Percentiles rank a stretch among this genome's conserved stretches.
These are phyloP conservation scores for Thecophora atra DNA, from an alignment of 2,888 invertebrate species.

Conservation along the genomic window DNA sequence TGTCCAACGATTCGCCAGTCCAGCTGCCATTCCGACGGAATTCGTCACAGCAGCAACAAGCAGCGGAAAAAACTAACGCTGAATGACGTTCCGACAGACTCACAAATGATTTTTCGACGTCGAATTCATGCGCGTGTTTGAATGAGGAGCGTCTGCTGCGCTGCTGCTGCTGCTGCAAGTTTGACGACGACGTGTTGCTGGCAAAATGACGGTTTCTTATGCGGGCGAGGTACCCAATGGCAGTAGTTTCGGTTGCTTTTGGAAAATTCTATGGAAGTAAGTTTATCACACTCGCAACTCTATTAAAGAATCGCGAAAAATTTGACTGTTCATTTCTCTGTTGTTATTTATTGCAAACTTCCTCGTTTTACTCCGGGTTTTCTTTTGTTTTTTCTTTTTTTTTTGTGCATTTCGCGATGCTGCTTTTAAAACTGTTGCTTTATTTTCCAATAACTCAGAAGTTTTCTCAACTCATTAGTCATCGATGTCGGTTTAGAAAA, in stretches of 20 bases:
- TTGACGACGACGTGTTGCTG: background rate
- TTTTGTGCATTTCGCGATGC: conserved; percentile 10
- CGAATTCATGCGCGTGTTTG: conserved; percentile 20
- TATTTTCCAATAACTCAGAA: conserved; percentile 12
- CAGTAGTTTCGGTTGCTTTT: conserved; percentile 92
- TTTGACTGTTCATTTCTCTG: background rate
- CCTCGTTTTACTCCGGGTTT: background rate
- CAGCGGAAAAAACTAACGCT: conserved; percentile 23
- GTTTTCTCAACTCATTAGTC: conserved; percentile 3
- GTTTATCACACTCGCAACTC: conserved; percentile 59
- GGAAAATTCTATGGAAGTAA: conserved; percentile 89
- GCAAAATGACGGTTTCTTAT: conserved; percentile 85
- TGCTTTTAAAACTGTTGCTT: background rate
- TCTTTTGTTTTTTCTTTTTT: background rate
- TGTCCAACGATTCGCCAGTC: background rate
- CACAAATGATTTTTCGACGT: conserved; percentile 24
- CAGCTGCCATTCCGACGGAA: background rate
- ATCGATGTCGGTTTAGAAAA: background rate
- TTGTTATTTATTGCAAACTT: too few relatives aligned
- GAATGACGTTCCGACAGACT: conserved; percentile 36
- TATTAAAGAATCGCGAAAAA: too few relatives aligned
- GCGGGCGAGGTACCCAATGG: conserved; percentile 91
- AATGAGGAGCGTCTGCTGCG: conserved; percentile 21
- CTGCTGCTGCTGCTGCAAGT: too few relatives aligned
- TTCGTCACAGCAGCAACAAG: background rate